Evolutionary conservation across 2,797 vertebrate species (phyloP).

Genomic region (Neosalanx taihuensis): DNA sequence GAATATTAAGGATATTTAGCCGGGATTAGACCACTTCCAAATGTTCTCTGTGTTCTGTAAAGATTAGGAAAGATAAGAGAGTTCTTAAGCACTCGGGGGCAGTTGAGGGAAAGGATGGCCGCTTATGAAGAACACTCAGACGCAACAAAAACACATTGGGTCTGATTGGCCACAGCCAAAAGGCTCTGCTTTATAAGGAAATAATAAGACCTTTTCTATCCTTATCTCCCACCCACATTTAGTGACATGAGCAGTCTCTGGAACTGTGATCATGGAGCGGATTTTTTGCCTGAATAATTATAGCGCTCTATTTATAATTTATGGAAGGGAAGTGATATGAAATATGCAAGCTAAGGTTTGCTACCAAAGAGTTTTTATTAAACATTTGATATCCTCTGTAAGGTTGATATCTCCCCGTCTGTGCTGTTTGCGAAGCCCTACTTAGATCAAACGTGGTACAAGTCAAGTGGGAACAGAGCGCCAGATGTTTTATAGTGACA

Average conservation of each 20-base stretch:
- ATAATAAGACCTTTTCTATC: constrained; percentile 37
- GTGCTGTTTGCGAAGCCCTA: constrained; percentile 7
- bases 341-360: constrained; percentile 32
- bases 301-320: constrained; percentile 42
- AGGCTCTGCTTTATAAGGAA: constrained; percentile 44
- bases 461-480: neutral
- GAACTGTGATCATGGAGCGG: constrained; percentile 57
- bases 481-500: neutral
- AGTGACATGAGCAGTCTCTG: constrained; percentile 30
- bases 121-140: neutral
- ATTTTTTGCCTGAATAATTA: constrained; percentile 53
- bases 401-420: constrained; percentile 14
- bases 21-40: constrained; percentile 61
- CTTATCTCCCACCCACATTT: constrained; percentile 15
- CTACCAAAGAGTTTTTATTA: constrained; percentile 9
- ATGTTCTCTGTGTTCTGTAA: constrained; percentile 47
- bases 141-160: constrained; percentile 26
- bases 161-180: constrained; percentile 42
- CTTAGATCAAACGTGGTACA: neutral
- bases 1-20: constrained; percentile 58
- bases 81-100: neutral
- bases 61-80: constrained; percentile 33
- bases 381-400: constrained; percentile 15
- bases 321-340: constrained; percentile 26
- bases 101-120: neutral